Base-by-base conservation (phyloP, 2,888 invertebrate species). In the Fragum fragum region DNA sequence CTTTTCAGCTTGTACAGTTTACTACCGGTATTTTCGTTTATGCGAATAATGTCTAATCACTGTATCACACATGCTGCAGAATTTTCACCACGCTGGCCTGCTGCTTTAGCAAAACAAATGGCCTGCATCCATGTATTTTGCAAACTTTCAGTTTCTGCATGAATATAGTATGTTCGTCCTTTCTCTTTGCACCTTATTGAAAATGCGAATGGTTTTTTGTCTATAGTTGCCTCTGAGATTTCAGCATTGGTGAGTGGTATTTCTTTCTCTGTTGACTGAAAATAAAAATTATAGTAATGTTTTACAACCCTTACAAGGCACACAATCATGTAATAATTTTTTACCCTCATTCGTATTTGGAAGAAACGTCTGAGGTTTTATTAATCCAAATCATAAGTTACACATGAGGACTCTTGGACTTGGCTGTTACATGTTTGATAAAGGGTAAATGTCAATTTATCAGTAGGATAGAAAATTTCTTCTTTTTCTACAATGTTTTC, bases 121-220 rank as follows among this genome's bases (percentile, higher is more conserved):
- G 93, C 94, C 79, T 94, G 94, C 94, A 94, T 94, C 94, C 94
- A 94, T 73, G 92, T 90, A 84, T 93, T 91, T 74, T 94, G 92
- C 23, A 83, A 85, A 21, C 84, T 73, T 83, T 93, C 93, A 89
- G 91, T 92, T 23, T 94, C 93, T 29, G 94, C 94, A 69, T 93
- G 92, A 52, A 94, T 89, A 83, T 93, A 94, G 83, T 91, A 93
- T 26, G 90, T 89, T 52, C 94, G 85, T 36, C 93, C 92, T 79
- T 90, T 92, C 68, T 93, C 91, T 81, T 92, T 93, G 26, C 93
- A 91, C 82, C 91, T 91, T 69, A 94, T 92, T 36, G 92, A 88
- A 87, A 94, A 94, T 57, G 93, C 92, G 89, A 90, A 90, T 69
- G 88, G 86, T 79, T 93, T 93, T 81, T 92, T 91, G 84, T 94